A percentile compares a stretch with the other conserved stretches of the same genome.
phyloP scores from a whole-genome alignment of 1,140 invertebrate genomes.

The Nephotettix cincticeps region DNA sequence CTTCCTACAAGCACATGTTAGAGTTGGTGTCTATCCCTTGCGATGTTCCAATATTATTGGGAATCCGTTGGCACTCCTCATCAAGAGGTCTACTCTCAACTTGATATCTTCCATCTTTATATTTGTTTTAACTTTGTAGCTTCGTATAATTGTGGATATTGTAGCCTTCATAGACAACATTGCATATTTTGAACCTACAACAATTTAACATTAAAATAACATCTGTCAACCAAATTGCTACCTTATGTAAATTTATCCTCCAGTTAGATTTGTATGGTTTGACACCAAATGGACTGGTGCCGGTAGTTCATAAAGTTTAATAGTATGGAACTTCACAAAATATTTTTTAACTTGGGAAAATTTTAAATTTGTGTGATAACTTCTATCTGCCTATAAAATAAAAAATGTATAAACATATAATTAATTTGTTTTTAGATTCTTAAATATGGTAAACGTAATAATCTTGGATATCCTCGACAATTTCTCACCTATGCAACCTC shows the following conservation, averaged over 20 bases:
- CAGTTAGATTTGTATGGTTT: too few species aligned
- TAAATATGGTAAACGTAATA: not conserved
- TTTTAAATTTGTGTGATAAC: not conserved
- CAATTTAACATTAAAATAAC: too few species aligned
- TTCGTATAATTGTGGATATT: conserved; percentile 34
- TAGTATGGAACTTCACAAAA: not conserved
- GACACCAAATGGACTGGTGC: too few species aligned
- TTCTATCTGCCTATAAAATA: not conserved
- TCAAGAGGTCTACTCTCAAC: conserved; percentile 34
- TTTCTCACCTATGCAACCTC: conserved; percentile 53
- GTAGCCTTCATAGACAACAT: conserved; percentile 38
- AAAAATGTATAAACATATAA: not conserved
- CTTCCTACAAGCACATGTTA: too few species aligned
- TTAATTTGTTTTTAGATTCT: not conserved
- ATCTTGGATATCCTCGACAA: not conserved
- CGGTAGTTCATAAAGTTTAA: not conserved
- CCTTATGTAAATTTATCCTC: too few species aligned
- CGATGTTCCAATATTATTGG: conserved; percentile 26
- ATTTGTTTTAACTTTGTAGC: conserved; percentile 34
- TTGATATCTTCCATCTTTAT: conserved; percentile 36
- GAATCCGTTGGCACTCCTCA: conserved; percentile 33
- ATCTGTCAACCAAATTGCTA: too few species aligned
- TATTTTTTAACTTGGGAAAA: not conserved
- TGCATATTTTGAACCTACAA: conserved; percentile 37
- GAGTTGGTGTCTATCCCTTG: too few species aligned